Base-by-base conservation (phyloP, 2,888 invertebrate species). In the Cryptus armator region DNA sequence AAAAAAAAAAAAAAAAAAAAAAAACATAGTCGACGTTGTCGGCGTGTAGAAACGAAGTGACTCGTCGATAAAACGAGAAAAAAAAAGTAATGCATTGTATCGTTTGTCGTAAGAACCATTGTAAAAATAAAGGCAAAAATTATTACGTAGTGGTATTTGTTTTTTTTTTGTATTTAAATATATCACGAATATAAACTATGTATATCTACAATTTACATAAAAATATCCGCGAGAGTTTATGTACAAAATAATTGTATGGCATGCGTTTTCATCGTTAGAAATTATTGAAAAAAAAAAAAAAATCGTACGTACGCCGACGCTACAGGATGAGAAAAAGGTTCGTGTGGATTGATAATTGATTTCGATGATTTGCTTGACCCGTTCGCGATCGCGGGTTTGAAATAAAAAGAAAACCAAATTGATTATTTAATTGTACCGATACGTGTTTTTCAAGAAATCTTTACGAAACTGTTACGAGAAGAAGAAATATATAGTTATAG, bases 211-310 rank as follows among this genome's bases (percentile, higher is more conserved):
- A 56, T 66, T 78, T 72, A 84, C 81, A 81, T 59, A 64, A 83
- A 84, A 59, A 77, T 84, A 81, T 84, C 16, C 51, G 68, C 77
- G 68, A 74, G 68, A 24, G 24, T 72, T 29, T 84, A 81, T 84
- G 68, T 84, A 84, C 84, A 84, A 81, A 70, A 68, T 67, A 81
- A 56, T 78, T 56, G 53, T 81, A 84, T 84, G 84, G 84, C 84
- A 84, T 84, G 84, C 81, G 64, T 75, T 71, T 51, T 71, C 48
- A 48, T 59, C 71, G 14, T 71, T 9, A 56, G 19, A 81, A 72
- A 68, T 83, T 62, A 72, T 67, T 37, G 24, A 24, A 24, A 24
- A 24, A 37, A 19, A 70, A 9, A 59, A 48, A 32, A 51, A 16
- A 67, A 44, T 66, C 43, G 44, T 32, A 32, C 10, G 46, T 14